Evolutionary conservation across 2,888 invertebrate genomes (phyloP), one percentile per base, ranked within the genome.

Genomic region (Drosophila paracracens): DNA sequence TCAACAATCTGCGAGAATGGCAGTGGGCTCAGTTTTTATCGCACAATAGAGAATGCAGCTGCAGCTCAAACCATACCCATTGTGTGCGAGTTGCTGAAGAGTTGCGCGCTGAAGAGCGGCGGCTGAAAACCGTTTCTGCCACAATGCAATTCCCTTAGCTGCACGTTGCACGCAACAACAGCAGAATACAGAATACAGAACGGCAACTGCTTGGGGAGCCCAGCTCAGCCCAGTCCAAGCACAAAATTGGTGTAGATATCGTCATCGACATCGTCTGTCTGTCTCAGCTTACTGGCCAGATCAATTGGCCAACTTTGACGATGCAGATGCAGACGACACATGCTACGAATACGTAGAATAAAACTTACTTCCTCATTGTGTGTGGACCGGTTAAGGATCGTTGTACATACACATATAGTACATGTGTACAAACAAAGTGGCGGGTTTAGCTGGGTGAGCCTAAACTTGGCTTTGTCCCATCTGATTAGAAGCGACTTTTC

Each of bases 281-380:
- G 74, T 81, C 82, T 78, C 74, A 60, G 38, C 72, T 72, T 64
- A 76, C 72, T 82, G 79, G 75, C 74, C 74, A 62, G 79, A 82
- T 85, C 86, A 79, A 82, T 84, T 76, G 76, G 66, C 56, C 70
- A 48, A 54, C 48, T 63, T 51, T 54, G 65, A 70, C 65, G 51
- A 59, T 60, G 56, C 38, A 60, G 57, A 53, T 43, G 56, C 53
- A 68, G 75, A 70, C 82, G 81, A 76, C 86, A 82, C 85, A 81
- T 86, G 83, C 85, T 78, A 70, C 71, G 61, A 69, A 80, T 77
- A 69, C 73, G 77, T 79, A 70, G 81, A 76, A 79, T 76, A 80
- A 79, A 87, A 85, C 76, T 85, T 76, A 89, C 89, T 89, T 89
- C 89, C 89, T 89, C 89, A 90, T 89, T 88, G 80, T 80, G 54